Evolutionary conservation across 2,797 vertebrate species (phyloP), one percentile per base, ranked within the genome.

Genomic region (Merluccius polli): DNA sequence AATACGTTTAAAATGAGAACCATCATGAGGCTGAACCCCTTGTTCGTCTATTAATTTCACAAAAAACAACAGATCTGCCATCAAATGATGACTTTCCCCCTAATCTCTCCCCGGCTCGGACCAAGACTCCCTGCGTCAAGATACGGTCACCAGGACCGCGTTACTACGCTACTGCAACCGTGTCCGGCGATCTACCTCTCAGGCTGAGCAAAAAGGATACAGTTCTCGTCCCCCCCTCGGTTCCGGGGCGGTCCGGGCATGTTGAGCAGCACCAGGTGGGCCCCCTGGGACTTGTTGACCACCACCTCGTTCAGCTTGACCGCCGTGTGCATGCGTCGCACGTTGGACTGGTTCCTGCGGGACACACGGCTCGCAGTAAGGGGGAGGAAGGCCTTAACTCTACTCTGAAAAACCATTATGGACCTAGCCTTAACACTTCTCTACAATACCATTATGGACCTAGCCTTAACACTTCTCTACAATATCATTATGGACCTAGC

Each of bases 181-280:
- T 12, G 4, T 48, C 4, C 44, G 18, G 44, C 4, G 44, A 15
- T 5, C 16, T 18, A 18, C 16, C 1, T 15, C 52, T 59, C 52
- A 59, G 52, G 4, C 4, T 21, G 31, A 38, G 67, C 33, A 3
- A 11, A 12, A 87, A 98, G 96, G 98, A 99, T 99, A 99, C 97
- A 99, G 91, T 99, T 99, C 88, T 99, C 97, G 0, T 98, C 97
- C 0, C 97, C 98, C 73, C 96, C 95, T 72, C 93, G 89, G 93
- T 94, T 98, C 82, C 63, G 95, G 0, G 98, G 98, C 0, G 97
- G 98, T 63, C 97, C 98, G 0, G 98, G 98, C 98, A 99, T 99
- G 89, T 99, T 99, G 80, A 99, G 93, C 73, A 99, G 93, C 65
- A 99, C 97, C 76, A 99, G 95, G 65, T 97, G 97, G 16, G 97